Evolutionary conservation across 2,113 vertebrate species (phyloP), one percentile per base, ranked within the genome.

Genomic region (Morone saxatilis): DNA sequence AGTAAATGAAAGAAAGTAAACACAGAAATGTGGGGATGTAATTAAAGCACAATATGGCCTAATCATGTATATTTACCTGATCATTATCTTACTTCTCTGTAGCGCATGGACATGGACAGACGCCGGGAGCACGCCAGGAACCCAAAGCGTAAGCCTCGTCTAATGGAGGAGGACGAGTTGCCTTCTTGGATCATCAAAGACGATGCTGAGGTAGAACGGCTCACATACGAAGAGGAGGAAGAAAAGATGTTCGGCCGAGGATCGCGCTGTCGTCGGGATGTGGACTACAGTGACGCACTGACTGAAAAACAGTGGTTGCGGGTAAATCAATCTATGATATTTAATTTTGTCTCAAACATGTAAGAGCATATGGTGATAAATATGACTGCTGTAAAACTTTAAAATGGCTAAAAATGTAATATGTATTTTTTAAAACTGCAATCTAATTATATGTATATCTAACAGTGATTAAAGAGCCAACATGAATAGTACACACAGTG

Each of bases 111-210:
- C 90, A 94, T 99, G 89, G 98, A 99, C 92, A 95, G 98, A 2
- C 91, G 98, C 41, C 96, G 98, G 0, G 98, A 99, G 87, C 97
- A 99, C 3, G 97, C 98, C 2, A 95, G 98, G 1, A 99, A 99
- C 83, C 97, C 97, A 0, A 98, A 98, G 82, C 96, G 98, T 1
- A 98, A 96, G 72, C 97, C 98, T 0, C 97, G 98, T 4, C 94
- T 99, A 9, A 99, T 99, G 98, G 98, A 99, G 87, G 98, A 99
- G 86, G 98, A 99, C 0, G 98, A 99, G 92, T 94, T 99, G 4
- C 98, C 98, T 0, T 96, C 96, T 0, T 99, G 98, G 98, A 99
- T 99, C 94, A 96, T 99, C 89, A 98, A 98, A 92, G 98, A 99
- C 0, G 98, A 99, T 0, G 98, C 97, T 0, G 98, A 99, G 90